Conservation (phyloP, 2,797 vertebrate genomes). For the Harpagifer antarcticus region DNA sequence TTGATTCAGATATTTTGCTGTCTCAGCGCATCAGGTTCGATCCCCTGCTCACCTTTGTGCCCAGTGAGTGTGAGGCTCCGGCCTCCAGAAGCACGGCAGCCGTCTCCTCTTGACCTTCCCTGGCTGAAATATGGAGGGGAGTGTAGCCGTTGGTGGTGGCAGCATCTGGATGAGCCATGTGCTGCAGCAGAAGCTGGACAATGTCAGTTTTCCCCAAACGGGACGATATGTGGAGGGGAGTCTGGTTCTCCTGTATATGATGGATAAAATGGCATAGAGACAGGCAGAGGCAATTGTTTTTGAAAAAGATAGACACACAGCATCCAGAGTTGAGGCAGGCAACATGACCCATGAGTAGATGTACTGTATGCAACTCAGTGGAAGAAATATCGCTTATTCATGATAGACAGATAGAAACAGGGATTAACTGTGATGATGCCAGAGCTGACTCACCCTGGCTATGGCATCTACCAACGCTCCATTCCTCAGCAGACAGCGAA, state of each 20-base stretch:
- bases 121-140: slow-evolving; percentile 94
- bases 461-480: slow-evolving; percentile 95
- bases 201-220: slow-evolving; percentile 98
- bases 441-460: slow-evolving; percentile 90
- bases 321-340: neutral
- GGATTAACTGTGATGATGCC: slow-evolving; percentile 4
- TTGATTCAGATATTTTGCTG: neutral
- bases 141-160: slow-evolving; percentile 96
- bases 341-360: neutral
- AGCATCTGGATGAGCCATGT: slow-evolving; percentile 96
- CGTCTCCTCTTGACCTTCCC: slow-evolving; percentile 95
- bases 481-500: slow-evolving; percentile 95
- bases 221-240: slow-evolving; percentile 95
- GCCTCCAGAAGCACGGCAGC: slow-evolving; percentile 94
- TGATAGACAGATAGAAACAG: slow-evolving; percentile 23
- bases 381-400: slow-evolving; percentile 23
- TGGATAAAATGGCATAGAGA: neutral
- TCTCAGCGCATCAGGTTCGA: neutral
- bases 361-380: neutral
- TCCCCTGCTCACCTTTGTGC: slow-evolving; percentile 89
- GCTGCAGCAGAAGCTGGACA: slow-evolving; percentile 94
- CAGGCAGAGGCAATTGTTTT: neutral
- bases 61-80: slow-evolving; percentile 92
- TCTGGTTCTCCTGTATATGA: slow-evolving; percentile 93
- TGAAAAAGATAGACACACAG: neutral